Evolutionary conservation across 2,888 invertebrate species (phyloP), one percentile per base, ranked within the genome.

Genomic region (Scrobipalpa costella): DNA sequence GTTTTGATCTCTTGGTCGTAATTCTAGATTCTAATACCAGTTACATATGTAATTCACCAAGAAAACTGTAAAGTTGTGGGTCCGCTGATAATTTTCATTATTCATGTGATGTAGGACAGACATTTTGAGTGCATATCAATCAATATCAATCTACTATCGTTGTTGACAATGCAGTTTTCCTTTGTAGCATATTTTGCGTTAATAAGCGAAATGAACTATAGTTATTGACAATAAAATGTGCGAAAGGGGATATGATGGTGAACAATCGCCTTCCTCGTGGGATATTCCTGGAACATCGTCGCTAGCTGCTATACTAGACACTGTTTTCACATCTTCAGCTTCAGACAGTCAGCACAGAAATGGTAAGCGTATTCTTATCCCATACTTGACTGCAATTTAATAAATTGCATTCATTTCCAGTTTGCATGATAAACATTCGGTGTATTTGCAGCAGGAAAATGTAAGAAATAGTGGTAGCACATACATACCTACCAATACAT

Each of bases 301-400:
- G 9, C 75, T 94, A 70, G 93, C 93, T 61, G 94, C 93, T 79
- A 94, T 94, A 77, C 88, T 94, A 70, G 93, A 94, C 77, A 93
- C 94, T 66, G 94, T 93, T 66, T 94, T 93, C 77, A 91, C 93
- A 67, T 93, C 94, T 66, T 90, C 93, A 64, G 90, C 92, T 58
- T 83, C 85, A 68, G 88, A 88, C 67, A 83, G 73, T 73, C 86
- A 79, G 69, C 78, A 80, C 61, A 83, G 83, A 72, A 87, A 83
- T 82, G 90, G 90, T 90, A 83, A 69, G 61, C 68, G 63, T 57
- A 61, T 63, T 9, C 27, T 27, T 27, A 27, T 3, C 5, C 27
- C 27, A 57, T 27, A 27, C 15, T 15, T 40, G 2, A 9, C 6
- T 1, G 6, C 44, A 6, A 3, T n/a, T 44, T 15, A 44, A 36